Evolutionary conservation across 1,140 invertebrate species (phyloP), one percentile per base, ranked within the genome.

Genomic region (Lasioglossum albipes): DNA sequence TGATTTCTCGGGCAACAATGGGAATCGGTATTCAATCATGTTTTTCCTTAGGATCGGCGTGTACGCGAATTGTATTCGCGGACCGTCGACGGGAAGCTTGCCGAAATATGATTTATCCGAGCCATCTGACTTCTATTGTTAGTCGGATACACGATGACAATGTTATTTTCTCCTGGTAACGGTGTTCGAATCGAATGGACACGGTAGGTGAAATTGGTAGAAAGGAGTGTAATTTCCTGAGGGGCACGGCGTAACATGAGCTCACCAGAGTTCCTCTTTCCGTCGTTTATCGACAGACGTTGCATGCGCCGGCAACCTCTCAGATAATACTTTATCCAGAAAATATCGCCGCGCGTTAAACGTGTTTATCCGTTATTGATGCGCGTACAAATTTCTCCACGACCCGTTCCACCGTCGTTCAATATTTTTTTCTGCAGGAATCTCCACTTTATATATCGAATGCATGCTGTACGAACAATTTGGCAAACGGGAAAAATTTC

Each of bases 181-280:
- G 68, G 71, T 59, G 49, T 61, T 72, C 36, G 62, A 82, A 85
- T 79, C 22, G 79, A 72, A 64, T 41, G 75, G 61, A 75, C 80
- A 65, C 49, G 31, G 13, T 41, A 7, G 27, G n/a, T 65, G 71
- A 73, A 79, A 71, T 85, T 78, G 79, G n/a, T 82, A 65, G 75
- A 86, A 85, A 85, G 84, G 75, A 82, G 80, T 62, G 72, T 86
- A 85, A 86, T 86, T 86, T 86, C 84, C 84, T 86, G 84, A 71
- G 49, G 57, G 62, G 45, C 67, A 61, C 66, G 62, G 65, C 70
- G 79, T 82, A 85, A 86, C 82, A 86, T 71, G 80, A 79, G 66
- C 66, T 59, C 31, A 31, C 52, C 67, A 54, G 83, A 79, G 83
- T 74, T 62, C 52, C 69, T 66, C 80, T 82, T 82, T 75, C 71